Conservation (phyloP, 2,888 invertebrate species). For the Tenodera sinensis region DNA sequence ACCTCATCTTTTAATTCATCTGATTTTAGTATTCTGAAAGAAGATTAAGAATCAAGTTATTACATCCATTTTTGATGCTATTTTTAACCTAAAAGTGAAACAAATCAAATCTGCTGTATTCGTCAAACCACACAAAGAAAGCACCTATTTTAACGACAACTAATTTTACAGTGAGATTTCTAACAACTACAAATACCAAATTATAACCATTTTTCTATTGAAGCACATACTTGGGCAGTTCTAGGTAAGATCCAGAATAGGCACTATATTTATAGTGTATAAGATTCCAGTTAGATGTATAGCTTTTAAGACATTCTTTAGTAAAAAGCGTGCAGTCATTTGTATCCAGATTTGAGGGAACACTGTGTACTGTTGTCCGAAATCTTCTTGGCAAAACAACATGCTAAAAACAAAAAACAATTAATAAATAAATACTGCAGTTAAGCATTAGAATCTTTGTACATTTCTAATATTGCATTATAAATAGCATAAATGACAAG, state of each 20-base stretch:
- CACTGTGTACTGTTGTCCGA: constrained; percentile 70
- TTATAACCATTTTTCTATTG: neutral
- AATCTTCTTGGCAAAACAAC: constrained; percentile 73
- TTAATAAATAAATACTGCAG: neutral
- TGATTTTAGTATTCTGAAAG: constrained; percentile 47
- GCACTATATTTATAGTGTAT: constrained; percentile 88
- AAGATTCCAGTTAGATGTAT: constrained; percentile 84
- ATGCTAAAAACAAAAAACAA: constrained; percentile 55
- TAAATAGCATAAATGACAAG: neutral
- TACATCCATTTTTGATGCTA: neutral
- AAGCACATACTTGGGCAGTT: constrained; percentile 69
- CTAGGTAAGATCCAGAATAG: constrained; percentile 83
- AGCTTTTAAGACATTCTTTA: constrained; percentile 67
- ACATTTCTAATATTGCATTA: neutral
- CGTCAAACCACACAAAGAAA: neutral
- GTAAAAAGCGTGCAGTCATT: constrained; percentile 60
- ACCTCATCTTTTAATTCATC: constrained; percentile 73
- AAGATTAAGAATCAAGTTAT: neutral
- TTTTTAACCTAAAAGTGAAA: neutral
- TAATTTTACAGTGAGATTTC: constrained; percentile 27
- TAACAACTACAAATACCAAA: constrained; percentile 37
- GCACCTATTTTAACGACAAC: neutral
- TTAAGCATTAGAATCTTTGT: neutral
- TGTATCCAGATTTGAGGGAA: constrained; percentile 47
- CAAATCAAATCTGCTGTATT: neutral